Conservation (phyloP, 2,113 vertebrate species). For the Glaucomys volans region DNA sequence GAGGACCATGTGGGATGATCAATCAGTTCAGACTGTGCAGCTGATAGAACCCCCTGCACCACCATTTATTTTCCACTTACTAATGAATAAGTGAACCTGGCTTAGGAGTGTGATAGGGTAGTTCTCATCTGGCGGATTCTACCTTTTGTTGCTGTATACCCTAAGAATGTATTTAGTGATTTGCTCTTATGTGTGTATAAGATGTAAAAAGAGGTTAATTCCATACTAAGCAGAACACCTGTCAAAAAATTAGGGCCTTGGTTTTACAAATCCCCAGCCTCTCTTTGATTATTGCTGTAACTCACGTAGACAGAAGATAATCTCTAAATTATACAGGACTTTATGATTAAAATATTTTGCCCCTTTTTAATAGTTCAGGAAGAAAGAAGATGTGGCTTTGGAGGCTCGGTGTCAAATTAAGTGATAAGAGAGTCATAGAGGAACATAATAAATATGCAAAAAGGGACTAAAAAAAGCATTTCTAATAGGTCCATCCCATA, state of each 20-base stretch:
- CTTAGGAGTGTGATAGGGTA: background rate
- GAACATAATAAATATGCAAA: conserved; percentile 80
- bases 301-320: conserved; percentile 76
- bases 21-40: conserved; percentile 61
- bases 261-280: conserved; percentile 79
- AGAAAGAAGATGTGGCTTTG: conserved; percentile 77
- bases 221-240: conserved; percentile 78
- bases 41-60: conserved; percentile 24
- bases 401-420: conserved; percentile 78
- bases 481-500: conserved; percentile 72
- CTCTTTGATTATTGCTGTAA: conserved; percentile 76
- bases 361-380: conserved; percentile 68
- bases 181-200: conserved; percentile 69
- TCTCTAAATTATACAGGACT: conserved; percentile 68
- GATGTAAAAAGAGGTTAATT: conserved; percentile 84
- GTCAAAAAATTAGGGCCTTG: conserved; percentile 79
- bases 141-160: conserved; percentile 59
- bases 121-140: conserved; percentile 65
- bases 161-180: conserved; percentile 69
- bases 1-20: background rate
- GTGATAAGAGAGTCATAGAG: conserved; percentile 60
- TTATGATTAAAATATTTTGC: conserved; percentile 83
- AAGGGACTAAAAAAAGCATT: conserved; percentile 78
- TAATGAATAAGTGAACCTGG: conserved; percentile 59
- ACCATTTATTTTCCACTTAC: conserved; percentile 68